Base-by-base conservation (phyloP, 2,113 vertebrate species). In the Empidonax traillii region DNA sequence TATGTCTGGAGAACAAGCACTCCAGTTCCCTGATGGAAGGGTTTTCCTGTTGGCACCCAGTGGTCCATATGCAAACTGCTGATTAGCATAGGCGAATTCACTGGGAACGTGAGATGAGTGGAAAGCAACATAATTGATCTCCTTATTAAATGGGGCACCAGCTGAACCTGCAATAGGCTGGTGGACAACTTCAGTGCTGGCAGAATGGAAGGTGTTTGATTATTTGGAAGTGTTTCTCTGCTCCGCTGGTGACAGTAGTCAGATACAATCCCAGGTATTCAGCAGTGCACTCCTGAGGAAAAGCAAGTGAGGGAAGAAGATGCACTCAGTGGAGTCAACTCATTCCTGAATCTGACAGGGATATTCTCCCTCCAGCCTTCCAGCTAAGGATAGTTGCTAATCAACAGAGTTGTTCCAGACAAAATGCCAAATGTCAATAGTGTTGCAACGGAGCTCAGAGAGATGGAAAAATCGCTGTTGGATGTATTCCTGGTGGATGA, bases 351-450 rank as follows among this genome's bases (percentile, higher is more conserved):
- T 47, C 2, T 6, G 78, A 31, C 55, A 90, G 79, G 25, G 92
- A 91, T 94, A 87, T 27, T 72, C 84, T 88, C 77, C 62, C 72
- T 67, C 68, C 43, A 80, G 61, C 87, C 58, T 93, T 90, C 92
- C 95, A 94, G 3, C 63, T 87, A 44, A 74, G 94, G 75, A 12
- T 53, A 87, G 87, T 28, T 73, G n/a, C 92, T 93, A 75, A 93
- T 95, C 94, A 88, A 80, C 91, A 72, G 76, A 51, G 30, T 71
- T 35, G 69, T 94, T 91, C 93, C 94, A 95, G 91, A 92, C 93
- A 90, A 93, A 96, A 97, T 96, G 95, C 95, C 95, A 97, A 95
- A 95, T 95, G 95, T 95, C 94, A 91, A 88, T 90, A 71, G 56
- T 63, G 91, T 89, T 90, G 79, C 73, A 66, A 20, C 0, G 2